Base-by-base conservation (phyloP, 2,888 invertebrate genomes). In the Nowickia ferox region DNA sequence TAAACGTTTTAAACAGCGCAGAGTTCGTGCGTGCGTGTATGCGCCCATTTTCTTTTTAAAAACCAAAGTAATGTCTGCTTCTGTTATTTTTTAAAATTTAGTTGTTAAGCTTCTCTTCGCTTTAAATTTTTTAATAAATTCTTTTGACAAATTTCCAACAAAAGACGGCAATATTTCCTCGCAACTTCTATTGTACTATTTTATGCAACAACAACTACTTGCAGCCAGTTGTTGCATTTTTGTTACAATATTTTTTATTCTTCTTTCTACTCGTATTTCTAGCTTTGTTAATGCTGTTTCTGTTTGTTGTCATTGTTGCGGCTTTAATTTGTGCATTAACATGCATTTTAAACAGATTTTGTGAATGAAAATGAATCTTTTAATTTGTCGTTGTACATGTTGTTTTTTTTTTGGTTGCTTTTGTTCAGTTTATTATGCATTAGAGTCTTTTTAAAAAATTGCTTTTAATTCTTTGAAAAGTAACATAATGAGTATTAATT, bases 151-250 rank as follows among this genome's bases (percentile, higher is more conserved):
- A 48, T 51, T 61, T 61, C 11, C 40, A 51, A 74, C 61, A 74
- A 72, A 46, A 72, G 59, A 17, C 57, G 17, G n/a, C 3, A 53
- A 51, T 30, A 38, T 22, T 44, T 51, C 1, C 55, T 46, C 42
- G 19, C 9, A 55, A 57, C 55, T 74, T 61, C 19, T 40, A 48
- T 57, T 55, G 66, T 48, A 77, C 76, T 40, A 66, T 55, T 76
- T 65, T 44, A 76, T 63, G 63, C 48, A 75, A 63, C 53, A 40
- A 19, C 46, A 30, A 30, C 30, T 3, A 30, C 4, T 30, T 2
- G 30, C 51, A 59, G 15, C 30, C 44, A 66, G 11, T 77, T 66
- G 46, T 40, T 57, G 57, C 46, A 17, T 66, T 57, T 57, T 4
- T 42, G 11, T 55, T 66, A 44, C 22, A 9, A 46, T 46, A 57